Conservation (phyloP, 2,888 invertebrate species). For the Ganaspis brasiliensis region DNA sequence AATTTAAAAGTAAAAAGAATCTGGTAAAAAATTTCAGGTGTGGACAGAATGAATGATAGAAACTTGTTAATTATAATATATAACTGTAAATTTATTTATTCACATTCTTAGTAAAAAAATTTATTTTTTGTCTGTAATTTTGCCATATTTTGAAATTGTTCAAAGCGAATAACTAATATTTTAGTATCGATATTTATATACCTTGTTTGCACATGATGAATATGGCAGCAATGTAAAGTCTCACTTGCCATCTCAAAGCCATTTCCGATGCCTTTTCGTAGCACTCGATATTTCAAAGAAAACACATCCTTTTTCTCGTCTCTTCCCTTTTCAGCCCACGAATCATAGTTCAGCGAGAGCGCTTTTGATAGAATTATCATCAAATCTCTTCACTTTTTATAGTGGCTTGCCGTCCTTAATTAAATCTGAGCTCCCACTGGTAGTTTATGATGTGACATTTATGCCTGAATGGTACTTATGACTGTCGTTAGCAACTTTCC, state of each 20-base stretch:
- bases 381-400: slow-evolving; percentile 5
- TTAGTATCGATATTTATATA: too few species aligned
- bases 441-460: slow-evolving; percentile 17
- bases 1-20: too few species aligned
- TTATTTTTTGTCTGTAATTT: too few species aligned
- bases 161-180: too few species aligned
- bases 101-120: too few species aligned
- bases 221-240: slow-evolving; percentile 79
- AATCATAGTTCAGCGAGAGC: not conserved
- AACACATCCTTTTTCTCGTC: slow-evolving; percentile 26
- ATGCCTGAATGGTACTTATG: slow-evolving; percentile 14
- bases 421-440: not conserved
- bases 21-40: too few species aligned
- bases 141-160: too few species aligned
- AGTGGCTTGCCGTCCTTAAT: not conserved
- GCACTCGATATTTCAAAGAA: slow-evolving; percentile 66
- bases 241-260: slow-evolving; percentile 80
- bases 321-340: not conserved
- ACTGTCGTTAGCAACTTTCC: slow-evolving; percentile 26
- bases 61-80: too few species aligned
- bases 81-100: too few species aligned
- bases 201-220: slow-evolving; percentile 80
- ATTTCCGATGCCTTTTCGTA: slow-evolving; percentile 72
- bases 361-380: slow-evolving; percentile 24
- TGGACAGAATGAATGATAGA: too few species aligned